Evolutionary conservation across 2,888 invertebrate genomes (phyloP).

Genomic region (Bombylius discolor): DNA sequence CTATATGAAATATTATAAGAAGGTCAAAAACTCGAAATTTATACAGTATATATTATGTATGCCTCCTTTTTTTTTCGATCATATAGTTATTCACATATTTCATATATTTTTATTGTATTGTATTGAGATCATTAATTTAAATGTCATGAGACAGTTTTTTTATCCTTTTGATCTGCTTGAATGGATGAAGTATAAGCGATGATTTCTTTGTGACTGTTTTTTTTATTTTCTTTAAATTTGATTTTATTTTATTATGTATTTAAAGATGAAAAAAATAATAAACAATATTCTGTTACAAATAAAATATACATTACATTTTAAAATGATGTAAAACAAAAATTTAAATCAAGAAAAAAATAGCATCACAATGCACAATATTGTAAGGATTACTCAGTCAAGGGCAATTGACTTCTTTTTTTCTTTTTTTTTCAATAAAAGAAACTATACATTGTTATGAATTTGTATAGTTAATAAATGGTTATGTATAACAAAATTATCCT

Average conservation of each 20-base stretch:
- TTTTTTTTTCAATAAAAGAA: too few species aligned
- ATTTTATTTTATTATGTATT: too few species aligned
- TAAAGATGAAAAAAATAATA: too few species aligned
- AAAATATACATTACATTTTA: too few species aligned
- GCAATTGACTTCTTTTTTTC: constrained; percentile 3
- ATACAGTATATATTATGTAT: neutral
- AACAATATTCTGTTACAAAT: too few species aligned
- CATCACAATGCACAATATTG: neutral
- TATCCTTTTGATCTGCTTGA: neutral
- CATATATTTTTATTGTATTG: neutral
- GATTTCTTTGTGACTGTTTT: neutral
- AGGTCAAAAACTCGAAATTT: neutral
- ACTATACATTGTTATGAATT: too few species aligned
- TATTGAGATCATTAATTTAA: constrained; percentile 7
- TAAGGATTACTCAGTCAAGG: constrained; percentile 3
- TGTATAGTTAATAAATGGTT: too few species aligned
- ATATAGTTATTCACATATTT: too few species aligned
- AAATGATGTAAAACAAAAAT: too few species aligned
- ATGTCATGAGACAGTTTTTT: constrained; percentile 7
- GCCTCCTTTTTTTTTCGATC: neutral
- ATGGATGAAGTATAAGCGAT: neutral
- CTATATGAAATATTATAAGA: neutral
- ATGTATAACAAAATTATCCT: too few species aligned
- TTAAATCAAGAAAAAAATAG: neutral
- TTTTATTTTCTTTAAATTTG: neutral